Conservation (phyloP, 92 coral and sea anemone species). For the Bergia puertoricense region DNA sequence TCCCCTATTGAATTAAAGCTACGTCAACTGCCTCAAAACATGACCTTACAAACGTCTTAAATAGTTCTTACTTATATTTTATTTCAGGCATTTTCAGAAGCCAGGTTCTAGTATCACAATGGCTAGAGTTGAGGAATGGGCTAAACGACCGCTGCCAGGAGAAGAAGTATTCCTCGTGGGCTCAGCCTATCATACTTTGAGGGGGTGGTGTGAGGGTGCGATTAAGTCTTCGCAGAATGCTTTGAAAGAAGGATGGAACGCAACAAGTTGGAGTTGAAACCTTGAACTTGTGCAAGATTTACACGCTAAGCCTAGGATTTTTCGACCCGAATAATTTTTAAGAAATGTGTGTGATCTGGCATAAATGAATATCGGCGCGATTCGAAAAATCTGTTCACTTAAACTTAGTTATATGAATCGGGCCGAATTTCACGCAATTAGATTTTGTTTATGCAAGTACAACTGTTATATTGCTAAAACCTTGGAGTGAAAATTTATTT, state of each 20-base stretch:
- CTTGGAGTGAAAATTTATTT: too few relatives aligned
- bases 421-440: too few relatives aligned
- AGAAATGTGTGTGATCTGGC: too few relatives aligned
- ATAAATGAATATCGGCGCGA: too few relatives aligned
- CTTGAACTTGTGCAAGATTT: too few relatives aligned
- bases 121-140: conserved; percentile 72
- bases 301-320: too few relatives aligned
- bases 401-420: too few relatives aligned
- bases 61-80: background rate
- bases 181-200: conserved; percentile 63
- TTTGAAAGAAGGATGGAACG: conserved; percentile 73
- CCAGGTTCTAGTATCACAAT: conserved; percentile 70
- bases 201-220: conserved; percentile 90
- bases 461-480: too few relatives aligned
- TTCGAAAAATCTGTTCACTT: too few relatives aligned
- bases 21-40: background rate
- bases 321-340: too few relatives aligned
- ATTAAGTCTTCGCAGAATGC: conserved; percentile 70
- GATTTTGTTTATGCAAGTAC: too few relatives aligned
- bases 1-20: too few relatives aligned
- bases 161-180: conserved; percentile 70
- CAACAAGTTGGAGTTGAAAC: background rate
- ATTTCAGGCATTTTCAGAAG: conserved; percentile 76
- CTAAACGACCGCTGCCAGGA: conserved; percentile 68
- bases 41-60: background rate